A percentile compares a stretch with the other conserved stretches of the same genome.
These are phyloP conservation scores for Chrysochloris asiatica DNA, from an alignment of 2,113 vertebrate genomes.

Conservation along the genomic window DNA sequence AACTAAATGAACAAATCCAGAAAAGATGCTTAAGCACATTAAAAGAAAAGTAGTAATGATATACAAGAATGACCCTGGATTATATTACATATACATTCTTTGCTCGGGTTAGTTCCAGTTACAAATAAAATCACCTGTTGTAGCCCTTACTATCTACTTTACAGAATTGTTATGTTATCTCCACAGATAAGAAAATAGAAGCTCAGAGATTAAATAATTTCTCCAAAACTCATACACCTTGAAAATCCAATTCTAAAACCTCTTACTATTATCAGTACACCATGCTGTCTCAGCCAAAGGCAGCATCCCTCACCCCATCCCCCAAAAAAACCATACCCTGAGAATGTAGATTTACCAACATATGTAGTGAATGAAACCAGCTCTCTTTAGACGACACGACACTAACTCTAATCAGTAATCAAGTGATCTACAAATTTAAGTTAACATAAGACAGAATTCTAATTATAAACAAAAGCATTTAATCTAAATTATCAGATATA, in stretches of 20 bases:
- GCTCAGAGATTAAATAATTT: not conserved
- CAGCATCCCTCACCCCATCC: not conserved
- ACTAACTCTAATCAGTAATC: constrained; percentile 7
- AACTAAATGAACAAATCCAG: constrained; percentile 14
- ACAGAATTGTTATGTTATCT: not conserved
- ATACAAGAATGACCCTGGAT: not conserved
- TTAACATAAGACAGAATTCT: not conserved
- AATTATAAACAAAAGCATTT: not conserved
- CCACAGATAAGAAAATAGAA: not conserved
- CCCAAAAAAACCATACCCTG: not conserved
- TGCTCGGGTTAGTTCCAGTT: not conserved
- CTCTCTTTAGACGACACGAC: not conserved
- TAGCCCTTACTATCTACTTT: not conserved
- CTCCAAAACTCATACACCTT: not conserved
- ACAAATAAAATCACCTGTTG: not conserved
- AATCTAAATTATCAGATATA: not conserved
- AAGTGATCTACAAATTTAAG: not conserved
- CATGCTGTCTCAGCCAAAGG: not conserved
- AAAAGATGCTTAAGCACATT: not conserved
- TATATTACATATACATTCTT: not conserved
- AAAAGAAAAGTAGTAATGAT: not conserved
- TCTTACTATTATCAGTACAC: not conserved
- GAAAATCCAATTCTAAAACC: not conserved
- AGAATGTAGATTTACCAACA: constrained; percentile 13
- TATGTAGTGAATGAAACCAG: not conserved